Conservation (phyloP, 2,113 vertebrate species). For the Chamaea fasciata region DNA sequence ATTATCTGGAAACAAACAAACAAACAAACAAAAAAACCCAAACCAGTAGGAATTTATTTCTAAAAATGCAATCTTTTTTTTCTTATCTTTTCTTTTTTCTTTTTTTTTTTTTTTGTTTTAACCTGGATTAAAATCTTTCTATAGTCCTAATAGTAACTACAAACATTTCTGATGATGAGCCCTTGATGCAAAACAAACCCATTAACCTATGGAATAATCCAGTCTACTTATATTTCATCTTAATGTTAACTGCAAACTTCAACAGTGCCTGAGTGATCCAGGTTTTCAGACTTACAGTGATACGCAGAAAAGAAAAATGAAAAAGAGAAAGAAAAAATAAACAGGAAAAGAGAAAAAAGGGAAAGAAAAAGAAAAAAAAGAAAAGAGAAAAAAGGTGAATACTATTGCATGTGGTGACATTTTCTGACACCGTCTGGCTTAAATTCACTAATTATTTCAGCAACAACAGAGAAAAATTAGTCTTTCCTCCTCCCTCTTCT, state of each 20-base stretch:
- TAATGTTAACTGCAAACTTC: background rate
- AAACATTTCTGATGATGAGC: background rate
- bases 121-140: background rate
- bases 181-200: background rate
- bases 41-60: background rate
- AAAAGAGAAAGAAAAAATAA: background rate
- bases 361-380: fast-evolving
- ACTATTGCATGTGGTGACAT: background rate
- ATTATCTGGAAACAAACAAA: background rate
- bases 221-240: background rate
- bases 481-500: background rate
- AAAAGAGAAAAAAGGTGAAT: background rate
- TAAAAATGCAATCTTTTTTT: background rate
- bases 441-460: background rate
- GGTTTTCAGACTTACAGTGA: background rate
- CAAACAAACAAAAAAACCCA: no score
- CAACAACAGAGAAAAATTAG: background rate
- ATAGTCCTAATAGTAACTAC: background rate
- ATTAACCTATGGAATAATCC: background rate
- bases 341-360: no score
- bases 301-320: background rate
- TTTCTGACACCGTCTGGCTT: background rate
- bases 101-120: background rate
- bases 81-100: background rate
- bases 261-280: background rate